Conservation (phyloP, 2,113 vertebrate species). For the Strigops habroptila region DNA sequence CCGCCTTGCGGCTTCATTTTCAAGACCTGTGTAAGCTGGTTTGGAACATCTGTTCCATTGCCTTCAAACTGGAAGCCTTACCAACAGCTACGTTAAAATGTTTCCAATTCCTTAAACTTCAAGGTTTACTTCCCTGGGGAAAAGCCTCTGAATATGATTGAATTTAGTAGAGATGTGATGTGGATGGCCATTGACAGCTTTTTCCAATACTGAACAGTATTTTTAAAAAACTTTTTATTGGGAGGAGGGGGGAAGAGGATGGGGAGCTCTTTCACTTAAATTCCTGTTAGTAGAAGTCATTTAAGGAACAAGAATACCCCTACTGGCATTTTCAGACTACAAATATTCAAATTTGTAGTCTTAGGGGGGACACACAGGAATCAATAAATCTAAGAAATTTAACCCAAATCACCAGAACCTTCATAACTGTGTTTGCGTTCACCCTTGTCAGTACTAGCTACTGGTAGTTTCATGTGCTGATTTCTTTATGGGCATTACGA, state of each 20-base stretch:
- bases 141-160: neutral
- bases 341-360: neutral
- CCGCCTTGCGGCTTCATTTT: neutral
- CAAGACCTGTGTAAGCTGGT: neutral
- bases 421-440: neutral
- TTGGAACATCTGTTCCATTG: neutral
- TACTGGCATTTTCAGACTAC: neutral
- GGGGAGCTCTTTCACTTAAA: neutral
- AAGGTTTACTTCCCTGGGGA: neutral
- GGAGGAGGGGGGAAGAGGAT: neutral
- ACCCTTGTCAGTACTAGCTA: neutral
- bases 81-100: neutral
- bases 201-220: neutral
- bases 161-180: neutral
- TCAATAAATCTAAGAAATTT: neutral
- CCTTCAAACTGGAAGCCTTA: neutral
- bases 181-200: neutral
- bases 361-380: neutral
- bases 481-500: neutral
- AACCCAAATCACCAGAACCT: neutral
- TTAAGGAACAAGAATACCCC: neutral
- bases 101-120: neutral
- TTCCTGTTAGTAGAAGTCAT: neutral
- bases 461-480: neutral
- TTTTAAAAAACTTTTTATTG: neutral